Base-by-base conservation (phyloP, 1,140 invertebrate genomes). In the Phthorimaea operculella region DNA sequence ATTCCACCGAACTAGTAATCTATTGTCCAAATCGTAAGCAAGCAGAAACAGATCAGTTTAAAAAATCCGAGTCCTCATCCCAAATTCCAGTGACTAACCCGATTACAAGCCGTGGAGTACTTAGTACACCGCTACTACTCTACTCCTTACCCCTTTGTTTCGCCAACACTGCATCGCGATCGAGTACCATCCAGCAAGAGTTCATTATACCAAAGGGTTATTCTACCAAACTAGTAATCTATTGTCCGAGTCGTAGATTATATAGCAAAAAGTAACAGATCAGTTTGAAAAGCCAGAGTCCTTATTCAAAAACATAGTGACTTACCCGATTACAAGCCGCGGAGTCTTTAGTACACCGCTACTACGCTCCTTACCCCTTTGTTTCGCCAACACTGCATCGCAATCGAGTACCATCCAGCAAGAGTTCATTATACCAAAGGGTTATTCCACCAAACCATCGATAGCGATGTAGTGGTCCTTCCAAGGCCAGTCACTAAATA, bases 331-430 rank as follows among this genome's bases (percentile, higher is more conserved):
- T n/a, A n/a, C n/a, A n/a, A n/a, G n/a, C n/a, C 21, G 21, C 51
- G n/a, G n/a, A 42, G 51, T n/a, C 34, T 36, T 51, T 48, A 34
- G 34, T 54, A 33, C 9, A 15, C 17, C 17, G 11, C 17, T 42
- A 16, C 34, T 28, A 17, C 16, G 39, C 21, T 48, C n/a, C 42
- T 48, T n/a, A 21, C 33, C 17, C 47, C 48, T 57, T 61, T 64
- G 66, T 68, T 64, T 60, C 58, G 39, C 63, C 60, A 60, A 58
- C 58, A 60, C 51, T 33, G 56, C 51, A 60, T 50, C 17, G 58
- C 59, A 63, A 66, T 76, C 63, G 64, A 74, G 74, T 56, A 60
- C 55, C 66, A 67, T 76, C 62, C 58, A 69, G 59, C 54, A 61
- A 57, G 54, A 55, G 67, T 73, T 70, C 70, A 71, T 71, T 73